Evolutionary conservation across 2,888 invertebrate species (phyloP).

Genomic region (Cephalotes varians): DNA sequence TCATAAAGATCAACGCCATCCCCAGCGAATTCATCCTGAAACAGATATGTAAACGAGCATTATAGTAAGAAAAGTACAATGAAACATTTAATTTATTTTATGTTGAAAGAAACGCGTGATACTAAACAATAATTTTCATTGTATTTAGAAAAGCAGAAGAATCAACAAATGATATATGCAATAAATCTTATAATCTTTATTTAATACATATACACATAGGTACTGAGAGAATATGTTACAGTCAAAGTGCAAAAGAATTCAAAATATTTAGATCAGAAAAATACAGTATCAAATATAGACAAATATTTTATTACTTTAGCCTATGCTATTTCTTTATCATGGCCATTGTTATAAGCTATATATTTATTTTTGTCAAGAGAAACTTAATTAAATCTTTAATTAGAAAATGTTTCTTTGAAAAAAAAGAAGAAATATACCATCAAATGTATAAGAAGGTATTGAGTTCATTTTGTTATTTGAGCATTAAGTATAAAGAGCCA

Average conservation of each 20-base stretch:
- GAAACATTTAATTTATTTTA: background rate
- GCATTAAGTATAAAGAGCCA: background rate
- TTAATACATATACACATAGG: slow-evolving; percentile 7
- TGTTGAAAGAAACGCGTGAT: background rate
- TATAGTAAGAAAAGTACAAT: background rate
- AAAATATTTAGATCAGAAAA: slow-evolving; percentile 5
- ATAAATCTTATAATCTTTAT: slow-evolving; percentile 3
- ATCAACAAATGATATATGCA: slow-evolving; percentile 12
- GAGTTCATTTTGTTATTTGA: slow-evolving; percentile 38
- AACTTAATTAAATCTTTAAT: background rate
- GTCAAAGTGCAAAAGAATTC: slow-evolving; percentile 52
- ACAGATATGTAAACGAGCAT: slow-evolving; percentile 48
- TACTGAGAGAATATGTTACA: slow-evolving; percentile 48
- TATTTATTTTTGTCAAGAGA: background rate
- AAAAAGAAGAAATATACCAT: background rate
- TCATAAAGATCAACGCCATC: slow-evolving; percentile 98
- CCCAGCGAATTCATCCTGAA: slow-evolving; percentile 93
- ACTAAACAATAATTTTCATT: slow-evolving; percentile 2
- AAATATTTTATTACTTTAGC: slow-evolving; percentile 13
- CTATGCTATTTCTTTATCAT: slow-evolving; percentile 10
- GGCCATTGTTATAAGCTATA: background rate
- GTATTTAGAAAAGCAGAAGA: slow-evolving; percentile 8
- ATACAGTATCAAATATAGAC: background rate
- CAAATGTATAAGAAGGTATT: background rate
- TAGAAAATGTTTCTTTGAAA: background rate